Evolutionary conservation across 2,888 invertebrate species (phyloP), one percentile per base, ranked within the genome.

Genomic region (Augochlorella aurata): DNA sequence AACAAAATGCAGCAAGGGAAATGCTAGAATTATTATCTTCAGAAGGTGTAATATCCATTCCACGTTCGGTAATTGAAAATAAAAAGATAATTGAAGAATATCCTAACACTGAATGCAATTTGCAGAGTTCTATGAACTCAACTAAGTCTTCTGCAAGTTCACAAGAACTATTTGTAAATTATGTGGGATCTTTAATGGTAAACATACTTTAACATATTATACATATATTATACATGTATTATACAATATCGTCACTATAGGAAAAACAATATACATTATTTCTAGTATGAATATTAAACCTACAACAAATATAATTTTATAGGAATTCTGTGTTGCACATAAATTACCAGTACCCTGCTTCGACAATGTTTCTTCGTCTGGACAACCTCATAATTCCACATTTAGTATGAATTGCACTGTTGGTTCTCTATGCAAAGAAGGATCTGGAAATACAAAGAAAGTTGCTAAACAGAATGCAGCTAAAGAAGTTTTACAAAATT

Each of bases 151-250:
- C 21, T 58, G 1, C 21, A 14, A n/a, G 1, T 2, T 38, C 14
- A 29, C 10, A 38, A 49, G 2, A 47, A n/a, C 2, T 2, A n/a
- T 66, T 24, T 24, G 18, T 8, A 7, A 85, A 85, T 49, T 80
- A 85, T 54, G 24, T 85, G 8, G 85, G 85, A 50, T 0, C n/a
- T 47, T 58, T 85, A 10, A 58, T 78, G 8, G 85, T 85, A 78
- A 68, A 16, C 16, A 29, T 8, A 29, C 12, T 5, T 16, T 66
- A 1, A 9, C 21, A 18, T 14, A 21, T 24, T 47, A 54, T 21
- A n/a, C 16, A 0, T 58, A 45, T 58, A 38, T 54, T 58, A 45
- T 58, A 38, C 49, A 0, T 16, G 12, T n/a, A n/a, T n/a, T n/a
- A n/a, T n/a, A 1, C 4, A 47, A 52, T 54, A 14, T 45, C n/a